Base-by-base conservation (phyloP, 1,140 invertebrate genomes). In the Drosophila nebulosa region DNA sequence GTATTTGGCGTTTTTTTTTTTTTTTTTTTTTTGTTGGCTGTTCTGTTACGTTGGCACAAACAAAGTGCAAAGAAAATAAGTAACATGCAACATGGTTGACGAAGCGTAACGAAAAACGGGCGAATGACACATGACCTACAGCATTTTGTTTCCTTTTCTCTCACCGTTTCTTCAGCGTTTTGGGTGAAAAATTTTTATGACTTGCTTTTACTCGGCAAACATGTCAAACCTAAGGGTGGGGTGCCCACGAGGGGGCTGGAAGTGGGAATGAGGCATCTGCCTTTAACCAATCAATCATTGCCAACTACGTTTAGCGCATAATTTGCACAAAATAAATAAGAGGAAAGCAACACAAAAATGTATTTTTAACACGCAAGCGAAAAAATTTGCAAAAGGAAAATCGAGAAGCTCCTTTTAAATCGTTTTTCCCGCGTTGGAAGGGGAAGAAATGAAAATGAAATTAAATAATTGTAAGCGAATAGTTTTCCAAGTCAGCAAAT, bases 51-150 rank as follows among this genome's bases (percentile, higher is more conserved):
- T 7, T 46, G 39, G 39, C 52, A 55, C 14, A 22, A 55, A 55
- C 52, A 55, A 55, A 55, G 26, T 55, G 52, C 52, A 55, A 55
- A 55, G 26, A 55, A 55, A 55, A 30, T 55, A 55, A 55, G 52
- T 55, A 55, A 30, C 52, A 55, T 55, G 52, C 52, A 55, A 32
- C 52, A 55, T 55, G 52, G 52, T 27, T 30, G 26, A 16, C 27
- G 52, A 55, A 55, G 52, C 52, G 52, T 4, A 55, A 32, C 52
- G 14, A 55, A 55, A 55, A 55, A 26, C 16, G 52, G 24, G 52
- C 24, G 52, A 58, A 58, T 58, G 56, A 58, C 56, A 58, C 30
- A 58, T 58, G 35, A 58, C 56, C 56, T 58, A 39, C 56, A 58
- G 32, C 22, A 39, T 39, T 58, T 58, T 39, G 12, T 58, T 18